Base-by-base conservation (phyloP, 2,888 invertebrate species). In the Hoplodrina blanda region DNA sequence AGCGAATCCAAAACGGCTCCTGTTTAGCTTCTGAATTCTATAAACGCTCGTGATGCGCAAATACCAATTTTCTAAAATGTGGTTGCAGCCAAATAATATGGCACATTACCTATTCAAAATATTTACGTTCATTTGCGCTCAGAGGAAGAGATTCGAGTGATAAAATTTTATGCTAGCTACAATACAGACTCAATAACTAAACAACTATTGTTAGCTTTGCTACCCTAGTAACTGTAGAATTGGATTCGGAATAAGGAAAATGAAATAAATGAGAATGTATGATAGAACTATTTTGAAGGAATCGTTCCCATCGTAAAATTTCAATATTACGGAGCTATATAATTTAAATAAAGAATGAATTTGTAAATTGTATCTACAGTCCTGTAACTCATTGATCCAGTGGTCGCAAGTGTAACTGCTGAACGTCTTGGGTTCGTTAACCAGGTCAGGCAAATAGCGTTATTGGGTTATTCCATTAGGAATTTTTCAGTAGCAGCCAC, bases 161-260 rank as follows among this genome's bases (percentile, higher is more conserved):
- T 76, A 70, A 70, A 62, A 50, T 64, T 65, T 62, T 76, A 76
- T 72, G 25, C 3, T 62, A 25, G 19, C 33, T 65, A 53, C 61
- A 55, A 61, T 56, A 49, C 52, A 11, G 49, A 50, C 20, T 4
- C 49, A 25, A 44, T 37, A 76, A 46, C 11, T 6, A 46, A 62
- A 30, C 41, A 56, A 56, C 54, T 59, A 52, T 59, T 59, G 49
- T 60, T 13, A 53, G 52, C 19, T 7, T n/a, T 52, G 52, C 17
- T 52, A 33, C 46, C 44, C 46, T 33, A 55, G 30, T 53, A 15
- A 37, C 17, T 33, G 13, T 33, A 55, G 33, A 49, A 50, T 60
- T 62, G 6, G 25, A 66, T 25, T 4, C 57, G 19, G 46, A 52
- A 62, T 15, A 60, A 63, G 70, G 70, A 66, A 69, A 76, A 70